Conservation (phyloP, 2,888 invertebrate species). For the Agapostemon virescens region DNA sequence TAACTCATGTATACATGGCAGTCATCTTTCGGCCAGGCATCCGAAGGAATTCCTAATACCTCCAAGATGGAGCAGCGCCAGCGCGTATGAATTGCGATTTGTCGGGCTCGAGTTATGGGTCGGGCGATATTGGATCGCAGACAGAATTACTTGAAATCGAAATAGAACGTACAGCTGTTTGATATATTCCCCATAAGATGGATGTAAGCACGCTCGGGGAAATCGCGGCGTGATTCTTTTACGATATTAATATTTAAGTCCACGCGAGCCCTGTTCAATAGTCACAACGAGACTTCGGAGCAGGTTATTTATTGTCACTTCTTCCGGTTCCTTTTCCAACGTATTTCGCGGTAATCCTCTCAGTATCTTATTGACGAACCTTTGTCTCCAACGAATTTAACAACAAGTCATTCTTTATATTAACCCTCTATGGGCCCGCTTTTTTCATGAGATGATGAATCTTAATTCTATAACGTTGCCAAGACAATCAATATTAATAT, state of each 20-base stretch:
- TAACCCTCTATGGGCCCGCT: no score
- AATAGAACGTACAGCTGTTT: constrained; percentile 31
- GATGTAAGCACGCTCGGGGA: constrained; percentile 23
- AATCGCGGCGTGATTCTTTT: constrained; percentile 35
- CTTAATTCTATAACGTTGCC: no score
- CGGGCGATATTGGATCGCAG: constrained; percentile 53
- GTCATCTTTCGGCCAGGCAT: constrained; percentile 52
- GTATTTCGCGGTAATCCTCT: no score
- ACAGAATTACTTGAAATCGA: constrained; percentile 53
- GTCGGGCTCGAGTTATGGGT: constrained; percentile 53
- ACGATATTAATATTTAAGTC: constrained; percentile 27
- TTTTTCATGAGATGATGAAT: no score
- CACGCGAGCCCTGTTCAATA: not conserved
- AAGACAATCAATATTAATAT: no score
- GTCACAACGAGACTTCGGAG: not conserved
- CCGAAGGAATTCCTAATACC: constrained; percentile 57
- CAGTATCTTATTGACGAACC: no score
- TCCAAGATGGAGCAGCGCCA: constrained; percentile 16
- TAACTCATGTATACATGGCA: constrained; percentile 51
- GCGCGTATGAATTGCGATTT: constrained; percentile 57
- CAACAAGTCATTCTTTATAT: no score
- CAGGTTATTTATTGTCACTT: no score
- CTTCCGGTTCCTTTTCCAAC: no score
- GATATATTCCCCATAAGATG: constrained; percentile 28
- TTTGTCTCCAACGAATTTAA: no score